These are phyloP conservation scores for Enteromius trimaculatus DNA, from an alignment of 2,797 vertebrate genomes.

Conservation along the genomic window DNA sequence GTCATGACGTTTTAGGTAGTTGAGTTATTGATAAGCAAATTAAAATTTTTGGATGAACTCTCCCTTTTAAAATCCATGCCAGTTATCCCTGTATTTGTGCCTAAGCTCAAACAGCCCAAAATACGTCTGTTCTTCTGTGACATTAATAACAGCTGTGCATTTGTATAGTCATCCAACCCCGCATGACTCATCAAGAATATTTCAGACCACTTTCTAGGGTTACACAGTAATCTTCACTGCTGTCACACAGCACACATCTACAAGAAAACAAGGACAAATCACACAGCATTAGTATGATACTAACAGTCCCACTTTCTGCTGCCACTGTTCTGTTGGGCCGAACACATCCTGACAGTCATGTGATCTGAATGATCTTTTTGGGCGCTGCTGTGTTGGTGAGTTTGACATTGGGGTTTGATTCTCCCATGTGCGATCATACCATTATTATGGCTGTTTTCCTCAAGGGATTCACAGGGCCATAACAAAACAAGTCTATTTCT, in stretches of 20 bases:
- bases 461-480: constrained; percentile 29
- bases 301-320: not conserved
- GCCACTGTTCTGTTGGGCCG: not conserved
- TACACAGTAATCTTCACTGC: not conserved
- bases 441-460: constrained; percentile 37
- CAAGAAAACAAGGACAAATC: constrained; percentile 4
- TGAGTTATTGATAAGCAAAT: not conserved
- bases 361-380: constrained; percentile 16
- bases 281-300: not conserved
- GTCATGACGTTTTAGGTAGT: not conserved
- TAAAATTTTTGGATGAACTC: not conserved
- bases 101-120: constrained; percentile 19
- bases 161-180: constrained; percentile 49
- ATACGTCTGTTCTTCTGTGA: not conserved
- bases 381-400: constrained; percentile 23
- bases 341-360: constrained; percentile 12
- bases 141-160: constrained; percentile 23
- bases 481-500: constrained; percentile 44
- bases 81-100: not conserved
- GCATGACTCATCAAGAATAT: constrained; percentile 59
- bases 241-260: not conserved
- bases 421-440: constrained; percentile 16
- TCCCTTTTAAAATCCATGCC: not conserved
- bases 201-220: constrained; percentile 40
- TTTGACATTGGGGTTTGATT: constrained; percentile 35